These are phyloP conservation scores for Tenualosa ilisha DNA, from an alignment of 2,797 vertebrate genomes.

Conservation along the genomic window DNA sequence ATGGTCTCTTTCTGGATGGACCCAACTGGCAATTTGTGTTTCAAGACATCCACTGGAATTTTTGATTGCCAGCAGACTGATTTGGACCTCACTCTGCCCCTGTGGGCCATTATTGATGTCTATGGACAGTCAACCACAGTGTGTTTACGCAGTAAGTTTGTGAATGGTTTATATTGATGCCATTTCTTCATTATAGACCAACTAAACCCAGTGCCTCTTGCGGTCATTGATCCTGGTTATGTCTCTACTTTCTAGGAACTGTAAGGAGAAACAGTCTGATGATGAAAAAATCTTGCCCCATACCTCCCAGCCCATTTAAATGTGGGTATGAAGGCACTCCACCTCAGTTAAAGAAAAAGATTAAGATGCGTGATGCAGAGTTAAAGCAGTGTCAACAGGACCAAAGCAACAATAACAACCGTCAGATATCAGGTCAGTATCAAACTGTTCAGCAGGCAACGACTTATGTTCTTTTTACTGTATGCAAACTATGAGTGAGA, in stretches of 20 bases:
- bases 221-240: not conserved
- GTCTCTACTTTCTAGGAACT: not conserved
- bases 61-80: constrained; percentile 41
- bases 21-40: constrained; percentile 54
- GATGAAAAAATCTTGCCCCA: not conserved
- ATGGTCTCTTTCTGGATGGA: constrained; percentile 78
- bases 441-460: not conserved
- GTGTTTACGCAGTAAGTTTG: constrained; percentile 72
- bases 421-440: not conserved
- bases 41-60: not conserved
- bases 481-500: not conserved
- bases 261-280: not conserved
- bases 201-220: not conserved
- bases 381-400: not conserved
- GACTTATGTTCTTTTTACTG: not conserved
- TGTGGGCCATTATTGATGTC: constrained; percentile 84
- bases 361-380: not conserved
- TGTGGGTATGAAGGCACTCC: not conserved
- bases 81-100: constrained; percentile 59
- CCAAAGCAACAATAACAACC: not conserved
- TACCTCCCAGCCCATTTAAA: not conserved
- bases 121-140: constrained; percentile 79
- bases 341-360: not conserved
- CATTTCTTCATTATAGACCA: not conserved
- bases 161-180: not conserved